Evolutionary conservation across 2,888 invertebrate species (phyloP), one percentile per base, ranked within the genome.

Genomic region (Sturmia bella): DNA sequence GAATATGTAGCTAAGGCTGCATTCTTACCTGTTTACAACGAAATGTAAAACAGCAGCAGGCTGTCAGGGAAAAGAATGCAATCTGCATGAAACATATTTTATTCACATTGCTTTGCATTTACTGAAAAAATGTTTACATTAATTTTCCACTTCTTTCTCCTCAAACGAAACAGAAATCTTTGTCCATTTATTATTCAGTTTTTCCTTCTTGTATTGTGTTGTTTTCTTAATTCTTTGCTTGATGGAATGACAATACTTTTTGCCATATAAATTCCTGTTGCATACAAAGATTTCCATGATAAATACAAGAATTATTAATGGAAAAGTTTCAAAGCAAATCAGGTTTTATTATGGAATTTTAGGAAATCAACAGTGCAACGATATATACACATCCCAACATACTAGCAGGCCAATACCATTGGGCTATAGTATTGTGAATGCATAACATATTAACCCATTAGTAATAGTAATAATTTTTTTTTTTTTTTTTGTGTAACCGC

Each of bases 101-200:
- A 70, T 82, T 78, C 74, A 61, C 73, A 78, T 74, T 74, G 45
- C 59, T 70, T 74, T 78, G 57, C 74, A 82, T 74, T 82, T 74
- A 54, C 74, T 74, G 70, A 57, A 77, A 63, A 72, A 74, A 78
- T 78, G 41, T 74, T 52, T 74, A 52, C 64, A 82, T 74, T 70
- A 70, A 74, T 74, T 74, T 78, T 54, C 41, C 59, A 54, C 68
- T 64, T 64, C 74, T 78, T 82, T 68, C 68, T 70, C 54, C 21
- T 79, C 52, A 69, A 78, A 59, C 69, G 78, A 70, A 70, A 82
- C 69, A 82, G 74, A 82, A 82, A 78, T 78, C 54, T 17, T 64
- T 21, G 66, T 54, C 56, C 32, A 82, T 78, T 82, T 82, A 70
- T 82, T 70, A 78, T 82, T 74, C 78, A 77, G 59, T 73, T 73